Conservation (phyloP, 2,113 vertebrate species). For the Nyctereutes procyonoides region DNA sequence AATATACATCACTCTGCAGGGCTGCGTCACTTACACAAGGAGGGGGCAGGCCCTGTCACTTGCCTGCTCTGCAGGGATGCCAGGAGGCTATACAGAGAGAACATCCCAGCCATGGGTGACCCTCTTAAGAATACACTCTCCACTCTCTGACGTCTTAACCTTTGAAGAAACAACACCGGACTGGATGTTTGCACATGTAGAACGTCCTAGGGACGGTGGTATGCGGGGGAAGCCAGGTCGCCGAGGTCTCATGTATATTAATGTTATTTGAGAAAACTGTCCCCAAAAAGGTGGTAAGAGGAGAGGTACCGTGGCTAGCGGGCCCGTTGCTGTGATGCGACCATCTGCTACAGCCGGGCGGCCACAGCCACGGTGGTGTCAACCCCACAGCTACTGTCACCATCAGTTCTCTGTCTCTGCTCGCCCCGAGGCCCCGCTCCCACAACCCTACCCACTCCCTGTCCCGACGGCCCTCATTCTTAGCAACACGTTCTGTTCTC, state of each 20-base stretch:
- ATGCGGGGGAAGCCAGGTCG: neutral
- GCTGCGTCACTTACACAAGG: neutral
- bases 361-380: neutral
- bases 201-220: neutral
- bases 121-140: neutral
- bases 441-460: fast-evolving
- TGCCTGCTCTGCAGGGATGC: neutral
- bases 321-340: neutral
- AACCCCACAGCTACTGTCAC: neutral
- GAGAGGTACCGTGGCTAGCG: neutral
- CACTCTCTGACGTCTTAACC: neutral
- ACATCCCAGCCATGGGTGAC: neutral
- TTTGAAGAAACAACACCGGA: neutral
- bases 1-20: neutral
- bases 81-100: neutral
- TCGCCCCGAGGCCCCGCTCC: neutral
- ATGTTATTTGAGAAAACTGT: neutral
- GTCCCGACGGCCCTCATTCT: neutral
- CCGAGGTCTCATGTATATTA: neutral
- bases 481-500: neutral
- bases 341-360: neutral
- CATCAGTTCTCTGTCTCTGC: neutral
- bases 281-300: neutral
- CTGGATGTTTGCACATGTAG: neutral
- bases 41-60: neutral